Percentiles rank a stretch among this genome's conserved stretches.
These are phyloP conservation scores for Hipposideros larvatus DNA, from an alignment of 2,797 vertebrate species.

Conservation along the genomic window DNA sequence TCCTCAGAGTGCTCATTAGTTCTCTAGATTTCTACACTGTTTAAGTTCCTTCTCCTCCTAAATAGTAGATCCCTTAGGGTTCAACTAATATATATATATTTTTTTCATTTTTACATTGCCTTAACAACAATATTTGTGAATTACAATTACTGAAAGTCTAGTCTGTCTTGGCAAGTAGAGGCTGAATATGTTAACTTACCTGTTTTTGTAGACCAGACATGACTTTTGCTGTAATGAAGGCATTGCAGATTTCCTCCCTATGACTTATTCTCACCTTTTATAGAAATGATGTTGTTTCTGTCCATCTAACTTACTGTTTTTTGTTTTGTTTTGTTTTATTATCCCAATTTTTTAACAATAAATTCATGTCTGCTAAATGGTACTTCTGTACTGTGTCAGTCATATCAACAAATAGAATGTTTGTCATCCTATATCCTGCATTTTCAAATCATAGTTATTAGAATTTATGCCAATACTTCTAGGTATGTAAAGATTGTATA, in stretches of 20 bases:
- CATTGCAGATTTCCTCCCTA: not conserved
- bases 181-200: not conserved
- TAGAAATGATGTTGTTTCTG: not conserved
- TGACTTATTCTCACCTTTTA: not conserved
- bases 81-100: not conserved
- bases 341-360: not conserved
- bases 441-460: not conserved
- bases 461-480: not conserved
- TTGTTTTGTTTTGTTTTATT: not conserved
- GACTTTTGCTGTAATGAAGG: not conserved
- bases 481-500: not conserved
- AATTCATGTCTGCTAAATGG: not conserved
- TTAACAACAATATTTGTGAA: constrained; percentile 26
- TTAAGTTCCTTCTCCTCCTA: not conserved
- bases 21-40: not conserved
- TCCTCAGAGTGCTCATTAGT: constrained; percentile 65
- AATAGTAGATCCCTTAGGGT: not conserved
- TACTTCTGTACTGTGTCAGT: not conserved
- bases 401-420: not conserved
- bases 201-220: constrained; percentile 16
- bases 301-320: not conserved
- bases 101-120: not conserved
- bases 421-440: not conserved
- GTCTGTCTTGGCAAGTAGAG: not conserved
- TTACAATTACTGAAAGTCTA: not conserved